Evolutionary conservation across 2,888 invertebrate genomes (phyloP).

Genomic region (Scaptomyza reducta): DNA sequence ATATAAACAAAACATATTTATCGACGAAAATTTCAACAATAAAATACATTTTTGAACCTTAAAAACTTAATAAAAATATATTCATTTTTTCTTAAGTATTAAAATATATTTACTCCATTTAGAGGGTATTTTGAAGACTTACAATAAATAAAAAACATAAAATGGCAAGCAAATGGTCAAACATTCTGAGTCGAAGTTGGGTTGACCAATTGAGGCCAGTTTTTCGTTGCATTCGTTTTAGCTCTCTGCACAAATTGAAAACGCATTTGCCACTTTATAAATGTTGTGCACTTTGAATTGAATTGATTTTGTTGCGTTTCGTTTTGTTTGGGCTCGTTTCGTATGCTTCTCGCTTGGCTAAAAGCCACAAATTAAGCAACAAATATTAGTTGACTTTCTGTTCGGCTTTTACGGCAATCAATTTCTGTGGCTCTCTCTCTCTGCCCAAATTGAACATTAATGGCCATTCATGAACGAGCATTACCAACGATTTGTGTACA

Average conservation of each 20-base stretch:
- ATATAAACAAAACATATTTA: too few species aligned
- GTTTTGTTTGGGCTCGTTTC: conserved; percentile 8
- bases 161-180: conserved; percentile 36
- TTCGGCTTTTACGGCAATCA: conserved; percentile 68
- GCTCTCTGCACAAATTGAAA: conserved; percentile 36
- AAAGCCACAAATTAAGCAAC: conserved; percentile 47
- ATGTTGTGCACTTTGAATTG: conserved; percentile 38
- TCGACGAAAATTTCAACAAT: too few species aligned
- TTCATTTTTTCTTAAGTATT: too few species aligned
- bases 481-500: conserved; percentile 48
- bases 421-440: conserved; percentile 60
- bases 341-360: conserved; percentile 7
- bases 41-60: too few species aligned
- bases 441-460: conserved; percentile 29
- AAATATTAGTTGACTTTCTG: conserved; percentile 47
- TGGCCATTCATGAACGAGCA: conserved; percentile 26
- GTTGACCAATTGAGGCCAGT: conserved; percentile 27
- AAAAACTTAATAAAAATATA: too few species aligned
- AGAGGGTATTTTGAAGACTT: too few species aligned
- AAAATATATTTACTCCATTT: too few species aligned
- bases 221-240: conserved; percentile 5
- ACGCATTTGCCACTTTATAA: conserved; percentile 55
- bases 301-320: conserved; percentile 33
- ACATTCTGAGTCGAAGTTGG: conserved; percentile 7
- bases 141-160: not conserved